A percentile compares a stretch with the other conserved stretches of the same genome.
Conservation (phyloP, 2,113 vertebrate species). For the Loxodonta africana region DNA sequence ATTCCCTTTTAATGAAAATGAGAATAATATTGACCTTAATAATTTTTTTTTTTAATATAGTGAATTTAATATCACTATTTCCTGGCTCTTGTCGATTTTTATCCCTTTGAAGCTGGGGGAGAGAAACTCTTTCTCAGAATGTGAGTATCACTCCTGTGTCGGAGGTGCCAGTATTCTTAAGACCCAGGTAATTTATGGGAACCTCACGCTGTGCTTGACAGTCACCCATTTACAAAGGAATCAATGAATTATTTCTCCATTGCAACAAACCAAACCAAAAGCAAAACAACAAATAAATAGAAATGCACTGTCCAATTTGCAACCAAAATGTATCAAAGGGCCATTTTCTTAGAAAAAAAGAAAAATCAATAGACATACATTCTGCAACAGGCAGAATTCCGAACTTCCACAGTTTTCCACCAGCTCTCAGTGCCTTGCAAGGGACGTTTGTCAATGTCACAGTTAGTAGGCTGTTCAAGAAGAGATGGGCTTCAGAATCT, state of each 20-base stretch:
- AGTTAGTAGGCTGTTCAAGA: neutral
- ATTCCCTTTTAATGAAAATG: neutral
- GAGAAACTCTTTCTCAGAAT: neutral
- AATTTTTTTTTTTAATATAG: neutral
- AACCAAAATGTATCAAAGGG: constrained; percentile 31
- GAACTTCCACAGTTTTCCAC: neutral
- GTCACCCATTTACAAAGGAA: neutral
- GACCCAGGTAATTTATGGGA: neutral
- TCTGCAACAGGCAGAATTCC: neutral
- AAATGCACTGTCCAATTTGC: constrained; percentile 1
- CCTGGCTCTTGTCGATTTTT: neutral
- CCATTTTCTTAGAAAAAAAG: constrained; percentile 42
- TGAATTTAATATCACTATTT: neutral
- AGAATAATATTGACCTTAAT: neutral
- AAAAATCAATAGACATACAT: constrained; percentile 53
- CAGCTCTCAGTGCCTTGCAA: neutral
- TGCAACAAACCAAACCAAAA: constrained; percentile 48
- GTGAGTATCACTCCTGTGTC: neutral
- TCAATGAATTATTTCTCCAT: constrained; percentile 4
- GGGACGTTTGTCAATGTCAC: neutral
- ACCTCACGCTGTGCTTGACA: neutral
- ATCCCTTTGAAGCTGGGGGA: neutral
- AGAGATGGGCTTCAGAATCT: neutral
- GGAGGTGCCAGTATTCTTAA: neutral
- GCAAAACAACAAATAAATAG: neutral